Percentiles rank a stretch among this genome's conserved stretches.
Conservation (phyloP, 37 sponge, comb jelly and placozoan species). For the Beroe ovata region DNA sequence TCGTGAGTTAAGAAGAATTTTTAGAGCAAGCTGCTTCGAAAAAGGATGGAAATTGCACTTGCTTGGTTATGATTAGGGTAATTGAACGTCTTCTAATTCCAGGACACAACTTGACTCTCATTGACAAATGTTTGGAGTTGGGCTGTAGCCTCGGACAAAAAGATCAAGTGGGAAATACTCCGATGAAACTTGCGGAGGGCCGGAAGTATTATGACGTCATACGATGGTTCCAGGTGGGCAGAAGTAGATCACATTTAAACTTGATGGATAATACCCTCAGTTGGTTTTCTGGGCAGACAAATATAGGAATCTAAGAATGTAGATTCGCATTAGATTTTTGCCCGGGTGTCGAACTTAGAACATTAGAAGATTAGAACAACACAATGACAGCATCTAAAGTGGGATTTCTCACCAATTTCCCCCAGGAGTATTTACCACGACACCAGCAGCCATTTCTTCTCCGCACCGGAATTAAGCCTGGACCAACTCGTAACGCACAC, state of each 20-base stretch:
- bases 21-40: no score
- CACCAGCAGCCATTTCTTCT: slow-evolving; percentile 35
- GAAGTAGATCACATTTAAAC: no score
- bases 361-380: no score
- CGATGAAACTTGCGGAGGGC: slow-evolving; percentile 46
- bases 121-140: slow-evolving; percentile 47
- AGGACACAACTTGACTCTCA: slow-evolving; percentile 45
- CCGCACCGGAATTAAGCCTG: slow-evolving; percentile 15
- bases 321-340: no score
- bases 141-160: not conserved
- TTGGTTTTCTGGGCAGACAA: no score
- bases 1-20: no score
- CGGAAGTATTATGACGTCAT: slow-evolving; percentile 30
- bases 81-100: not conserved
- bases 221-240: slow-evolving; percentile 23
- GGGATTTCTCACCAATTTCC: not conserved
- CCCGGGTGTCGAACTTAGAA: no score
- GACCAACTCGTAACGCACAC: slow-evolving; percentile 26
- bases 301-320: no score
- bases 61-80: no score
- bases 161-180: slow-evolving; percentile 18
- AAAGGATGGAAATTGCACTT: no score
- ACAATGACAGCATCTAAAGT: no score
- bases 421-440: slow-evolving; percentile 2
- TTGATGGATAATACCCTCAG: no score